Base-by-base conservation (phyloP, 1,140 invertebrate species). In the Dryas iulia region DNA sequence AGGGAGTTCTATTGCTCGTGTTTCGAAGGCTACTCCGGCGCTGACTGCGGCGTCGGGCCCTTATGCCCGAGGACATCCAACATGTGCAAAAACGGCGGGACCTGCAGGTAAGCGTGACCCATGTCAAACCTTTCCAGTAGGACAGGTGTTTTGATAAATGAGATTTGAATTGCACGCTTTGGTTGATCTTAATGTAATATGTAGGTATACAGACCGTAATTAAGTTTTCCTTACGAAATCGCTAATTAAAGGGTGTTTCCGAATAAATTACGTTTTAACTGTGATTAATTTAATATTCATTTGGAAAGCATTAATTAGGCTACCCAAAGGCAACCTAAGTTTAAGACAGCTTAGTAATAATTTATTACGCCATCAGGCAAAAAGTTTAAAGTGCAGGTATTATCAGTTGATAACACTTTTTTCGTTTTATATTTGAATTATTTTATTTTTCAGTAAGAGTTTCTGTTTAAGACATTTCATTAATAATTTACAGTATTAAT, bases 41-140 rank as follows among this genome's bases (percentile, higher is more conserved):
- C 87, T 18, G 94, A 94, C 79, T 97, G 96, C 81, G 94, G 95
- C 8, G 92, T 94, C 70, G 96, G 96, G 5, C 95, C 95, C 0
- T 92, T 96, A 39, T 97, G 96, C 82, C 92, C 93, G 31, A 93
- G 93, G 53, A 93, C 93, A 33, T 92, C 92, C 62, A 94, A 94
- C 70, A 93, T 95, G 72, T 97, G 96, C 83, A 93, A 94, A 88
- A 96, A 96, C 79, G 95, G 94, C 35, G 96, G 95, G 68, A 94
- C 93, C 35, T 97, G 96, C 94, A 95, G 95, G 96, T 96, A 93
- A 93, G 91, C 24, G 59, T 12, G 67, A 69, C 67, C 67, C 67
- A 33, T 31, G 35, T 69, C 67, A 59, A 69, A 61, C 61, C 61
- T 59, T 69, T 33, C 14, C 26, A 52, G 14, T 31, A 14, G 24